Base-by-base conservation (phyloP, 2,113 vertebrate genomes). In the Tupaia tana region DNA sequence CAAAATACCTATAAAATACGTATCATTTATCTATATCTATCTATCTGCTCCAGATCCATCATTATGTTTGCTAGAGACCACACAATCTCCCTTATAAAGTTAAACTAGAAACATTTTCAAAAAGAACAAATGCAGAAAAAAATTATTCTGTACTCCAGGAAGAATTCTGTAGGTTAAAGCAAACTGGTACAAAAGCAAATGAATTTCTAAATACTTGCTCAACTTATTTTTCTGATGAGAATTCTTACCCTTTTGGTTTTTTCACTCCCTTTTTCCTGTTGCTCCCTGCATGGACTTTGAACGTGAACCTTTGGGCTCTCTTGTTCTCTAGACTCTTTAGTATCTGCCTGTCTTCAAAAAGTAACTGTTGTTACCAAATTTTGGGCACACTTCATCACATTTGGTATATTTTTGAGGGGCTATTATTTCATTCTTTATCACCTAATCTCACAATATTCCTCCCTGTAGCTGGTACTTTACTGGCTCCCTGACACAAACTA, bases 151-250 rank as follows among this genome's bases (percentile, higher is more conserved):
- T 88, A 34, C 6, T 92, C 2, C 58, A 73, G 34, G 7, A 89
- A 2, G 34, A 85, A 94, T 94, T 94, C 52, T 95, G 29, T 43
- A 74, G 22, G 43, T 83, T 70, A 89, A 85, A 92, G 61, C 24
- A 71, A 90, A 93, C 9, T 69, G 9, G 29, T 59, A 13, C n/a
- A 25, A 90, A 66, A 89, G 58, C 10, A 89, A 69, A 73, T 54
- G n/a, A 82, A 58, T 75, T 78, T 77, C 16, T 43, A 90, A 7
- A 43, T 70, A n/a, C 14, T 59, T 70, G 3, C 14, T 75, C 18
- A 80, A 11, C 7, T 59, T 59, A 34, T 70, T 22, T 86, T 54
- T 90, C 61, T 70, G 70, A 84, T 12, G 14, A 29, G 85, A 91
- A 88, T n/a, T 1, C 0, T 52, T 78, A 18, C 31, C 24, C 80